These are phyloP conservation scores for Palythoa grandiflora DNA, from an alignment of 92 coral and sea anemone species.

Conservation along the genomic window DNA sequence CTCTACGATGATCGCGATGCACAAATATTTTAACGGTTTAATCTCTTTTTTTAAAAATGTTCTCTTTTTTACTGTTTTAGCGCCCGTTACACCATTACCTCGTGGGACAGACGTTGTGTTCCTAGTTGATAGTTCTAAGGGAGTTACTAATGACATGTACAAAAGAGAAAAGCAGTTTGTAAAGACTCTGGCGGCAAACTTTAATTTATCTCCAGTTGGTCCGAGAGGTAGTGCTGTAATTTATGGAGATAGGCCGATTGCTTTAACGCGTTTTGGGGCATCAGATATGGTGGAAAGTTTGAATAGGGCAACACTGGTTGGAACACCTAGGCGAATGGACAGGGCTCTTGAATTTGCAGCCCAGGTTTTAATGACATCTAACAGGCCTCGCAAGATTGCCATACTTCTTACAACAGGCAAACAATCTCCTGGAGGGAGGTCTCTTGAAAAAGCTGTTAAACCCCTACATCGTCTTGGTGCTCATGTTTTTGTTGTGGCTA, in stretches of 20 bases:
- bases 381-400: conserved; percentile 56
- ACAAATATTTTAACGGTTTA: too few relatives aligned
- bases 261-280: conserved; percentile 42
- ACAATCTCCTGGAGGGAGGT: conserved; percentile 64
- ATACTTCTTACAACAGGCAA: conserved; percentile 80
- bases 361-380: conserved; percentile 42
- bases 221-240: conserved; percentile 63
- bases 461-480: conserved; percentile 72
- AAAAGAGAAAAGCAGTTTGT: conserved; percentile 66
- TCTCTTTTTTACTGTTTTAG: conserved; percentile 34
- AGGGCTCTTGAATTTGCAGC: conserved; percentile 64
- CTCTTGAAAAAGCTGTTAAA: conserved; percentile 62
- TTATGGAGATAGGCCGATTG: conserved; percentile 51
- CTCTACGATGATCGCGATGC: too few relatives aligned
- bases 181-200: conserved; percentile 61
- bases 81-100: conserved; percentile 61
- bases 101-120: conserved; percentile 73
- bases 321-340: conserved; percentile 68
- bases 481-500: conserved; percentile 79
- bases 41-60: too few relatives aligned
- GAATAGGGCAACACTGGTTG: conserved; percentile 56
- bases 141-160: conserved; percentile 46
- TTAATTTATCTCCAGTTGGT: conserved; percentile 57
- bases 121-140: conserved; percentile 68
- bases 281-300: conserved; percentile 49